phyloP scores from a whole-genome alignment of 2,888 invertebrate species.

The Microchrysa polita region DNA sequence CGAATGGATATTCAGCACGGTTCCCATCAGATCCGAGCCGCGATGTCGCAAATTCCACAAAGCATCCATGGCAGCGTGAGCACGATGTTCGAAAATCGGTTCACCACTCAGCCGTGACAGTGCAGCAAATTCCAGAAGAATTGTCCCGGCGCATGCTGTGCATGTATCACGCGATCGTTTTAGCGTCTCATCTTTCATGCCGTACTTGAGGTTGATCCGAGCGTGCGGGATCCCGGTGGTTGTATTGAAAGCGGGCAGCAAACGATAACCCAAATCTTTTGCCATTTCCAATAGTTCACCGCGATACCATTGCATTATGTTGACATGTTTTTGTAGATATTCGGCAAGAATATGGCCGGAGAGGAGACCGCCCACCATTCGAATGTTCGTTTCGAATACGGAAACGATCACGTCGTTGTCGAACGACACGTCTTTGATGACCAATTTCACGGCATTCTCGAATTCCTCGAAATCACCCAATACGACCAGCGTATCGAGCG shows the following conservation, averaged over 20 bases:
- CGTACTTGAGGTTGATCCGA: constrained; percentile 87
- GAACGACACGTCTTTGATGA: constrained; percentile 88
- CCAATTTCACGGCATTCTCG: constrained; percentile 86
- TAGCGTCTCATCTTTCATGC: constrained; percentile 79
- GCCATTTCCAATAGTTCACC: constrained; percentile 91
- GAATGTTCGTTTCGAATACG: constrained; percentile 97
- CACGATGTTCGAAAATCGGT: constrained; percentile 92
- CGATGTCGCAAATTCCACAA: constrained; percentile 94
- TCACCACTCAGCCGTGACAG: constrained; percentile 92
- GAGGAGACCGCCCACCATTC: constrained; percentile 93
- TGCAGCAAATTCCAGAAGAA: constrained; percentile 97
- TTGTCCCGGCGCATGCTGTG: constrained; percentile 98
- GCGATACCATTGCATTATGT: constrained; percentile 83
- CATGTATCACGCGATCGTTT: constrained; percentile 89
- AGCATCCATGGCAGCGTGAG: constrained; percentile 95
- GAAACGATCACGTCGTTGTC: constrained; percentile 95
- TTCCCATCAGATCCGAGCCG: constrained; percentile 92
- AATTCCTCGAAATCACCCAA: constrained; percentile 95
- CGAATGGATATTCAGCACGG: constrained; percentile 95
- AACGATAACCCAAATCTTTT: constrained; percentile 88
- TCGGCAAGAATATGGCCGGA: constrained; percentile 92
- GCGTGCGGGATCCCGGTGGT: constrained; percentile 97
- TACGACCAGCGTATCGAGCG: constrained; percentile 90
- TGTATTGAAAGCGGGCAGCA: constrained; percentile 98
- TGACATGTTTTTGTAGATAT: constrained; percentile 79